These are phyloP conservation scores for Crocallis elinguaria DNA, from an alignment of 2,888 invertebrate genomes.

Conservation along the genomic window DNA sequence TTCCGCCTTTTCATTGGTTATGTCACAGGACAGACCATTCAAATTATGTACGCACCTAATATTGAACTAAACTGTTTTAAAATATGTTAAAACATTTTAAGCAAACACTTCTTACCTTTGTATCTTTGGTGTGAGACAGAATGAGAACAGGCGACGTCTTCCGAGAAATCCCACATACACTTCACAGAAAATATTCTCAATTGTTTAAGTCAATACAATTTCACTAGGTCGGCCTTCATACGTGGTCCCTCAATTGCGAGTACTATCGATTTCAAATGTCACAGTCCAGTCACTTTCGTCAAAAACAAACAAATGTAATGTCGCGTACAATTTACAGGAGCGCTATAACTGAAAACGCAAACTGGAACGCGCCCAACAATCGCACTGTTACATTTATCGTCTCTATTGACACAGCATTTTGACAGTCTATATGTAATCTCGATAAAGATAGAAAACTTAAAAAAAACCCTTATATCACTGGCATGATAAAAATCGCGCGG, in stretches of 20 bases:
- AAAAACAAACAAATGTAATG: conserved; percentile 61
- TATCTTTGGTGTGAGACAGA: conserved; percentile 71
- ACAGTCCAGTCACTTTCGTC: conserved; percentile 76
- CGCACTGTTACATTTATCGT: conserved; percentile 52
- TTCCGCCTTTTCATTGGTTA: too few species aligned
- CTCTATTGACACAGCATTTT: conserved; percentile 50
- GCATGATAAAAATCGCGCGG: conserved; percentile 61
- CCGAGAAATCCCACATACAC: conserved; percentile 75
- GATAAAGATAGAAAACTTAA: conserved; percentile 32
- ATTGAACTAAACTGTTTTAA: conserved; percentile 31
- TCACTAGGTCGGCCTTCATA: conserved; percentile 55
- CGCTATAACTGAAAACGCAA: conserved; percentile 71
- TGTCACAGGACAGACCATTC: background rate
- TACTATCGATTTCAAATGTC: conserved; percentile 75
- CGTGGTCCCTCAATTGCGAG: conserved; percentile 59
- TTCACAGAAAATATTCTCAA: conserved; percentile 59
- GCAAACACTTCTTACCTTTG: conserved; percentile 64
- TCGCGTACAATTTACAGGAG: conserved; percentile 59
- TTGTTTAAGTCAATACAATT: conserved; percentile 57
- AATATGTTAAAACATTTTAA: conserved; percentile 32
- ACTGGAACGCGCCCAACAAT: conserved; percentile 60
- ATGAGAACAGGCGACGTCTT: conserved; percentile 43
- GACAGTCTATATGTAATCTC: conserved; percentile 32
- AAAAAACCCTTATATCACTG: conserved; percentile 45
- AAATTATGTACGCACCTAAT: conserved; percentile 14